Percentiles rank a stretch among this genome's conserved stretches.
Conservation (phyloP, 2,888 invertebrate species). For the Micoletzkya japonica region DNA sequence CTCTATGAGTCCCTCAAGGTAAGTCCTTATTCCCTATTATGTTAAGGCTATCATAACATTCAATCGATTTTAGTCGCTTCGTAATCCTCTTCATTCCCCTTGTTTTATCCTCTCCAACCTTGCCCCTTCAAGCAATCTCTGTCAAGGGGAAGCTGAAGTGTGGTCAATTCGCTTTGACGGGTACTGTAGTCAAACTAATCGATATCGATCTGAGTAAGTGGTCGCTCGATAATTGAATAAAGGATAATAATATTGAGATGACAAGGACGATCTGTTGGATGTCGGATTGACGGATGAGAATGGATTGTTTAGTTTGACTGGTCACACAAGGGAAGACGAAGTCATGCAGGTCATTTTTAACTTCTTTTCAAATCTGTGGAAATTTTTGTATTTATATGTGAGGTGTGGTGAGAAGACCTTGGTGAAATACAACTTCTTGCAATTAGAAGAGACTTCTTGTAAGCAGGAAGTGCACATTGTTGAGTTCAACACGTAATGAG, state of each 20-base stretch:
- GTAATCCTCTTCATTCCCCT: too few species aligned
- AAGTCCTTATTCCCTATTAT: too few species aligned
- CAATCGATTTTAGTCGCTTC: too few species aligned
- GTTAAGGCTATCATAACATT: too few species aligned
- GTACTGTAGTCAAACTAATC: constrained; percentile 19
- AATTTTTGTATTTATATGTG: too few species aligned
- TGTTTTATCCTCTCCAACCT: too few species aligned
- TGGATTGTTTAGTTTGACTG: constrained; percentile 18
- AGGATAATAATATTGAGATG: constrained; percentile 9
- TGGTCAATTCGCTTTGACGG: constrained; percentile 17
- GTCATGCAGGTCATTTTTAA: constrained; percentile 13
- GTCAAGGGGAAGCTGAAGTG: constrained; percentile 14
- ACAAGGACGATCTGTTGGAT: constrained; percentile 21
- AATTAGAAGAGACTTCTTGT: too few species aligned
- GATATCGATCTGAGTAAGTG: constrained; percentile 17
- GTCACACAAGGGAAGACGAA: constrained; percentile 16
- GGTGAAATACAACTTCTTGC: too few species aligned
- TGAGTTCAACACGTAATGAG: too few species aligned
- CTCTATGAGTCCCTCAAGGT: too few species aligned
- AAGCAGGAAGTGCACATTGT: neutral
- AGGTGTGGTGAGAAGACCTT: too few species aligned
- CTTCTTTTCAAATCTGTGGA: too few species aligned
- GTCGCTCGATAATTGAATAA: neutral
- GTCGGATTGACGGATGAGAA: constrained; percentile 10
- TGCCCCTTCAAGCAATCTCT: constrained; percentile 19